Evolutionary conservation across 1,140 invertebrate genomes (phyloP), one percentile per base, ranked within the genome.

Genomic region (Leptonema lineaticorne): DNA sequence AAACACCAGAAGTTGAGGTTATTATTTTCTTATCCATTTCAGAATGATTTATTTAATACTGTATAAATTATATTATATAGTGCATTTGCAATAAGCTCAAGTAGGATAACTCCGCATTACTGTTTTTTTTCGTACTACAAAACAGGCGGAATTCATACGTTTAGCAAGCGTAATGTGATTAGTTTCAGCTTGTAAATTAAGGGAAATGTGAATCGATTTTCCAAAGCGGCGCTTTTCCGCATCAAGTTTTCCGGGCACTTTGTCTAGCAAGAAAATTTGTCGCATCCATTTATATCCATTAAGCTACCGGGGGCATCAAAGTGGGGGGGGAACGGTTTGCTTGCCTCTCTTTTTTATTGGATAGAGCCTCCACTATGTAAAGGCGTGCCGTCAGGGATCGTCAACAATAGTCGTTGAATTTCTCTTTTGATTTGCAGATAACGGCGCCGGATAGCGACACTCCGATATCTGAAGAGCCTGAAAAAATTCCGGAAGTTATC

Each of bases 351-450:
- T 59, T 59, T 53, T 53, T 22, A 26, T 53, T 53, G 18, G 24
- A 53, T 53, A 26, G 50, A 26, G 22, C 20, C 50, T 18, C 50
- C 22, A 53, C 50, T 53, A 53, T 53, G 24, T 53, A 53, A 53
- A 26, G n/a, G 20, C 50, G 7, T n/a, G 1, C 22, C 5, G 22
- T 4, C 8, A 53, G 50, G 20, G 20, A 24, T 53, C 8, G 9
- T 4, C 50, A 26, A 53, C 50, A 11, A 3, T 6, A 50, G 1
- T 5, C 46, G 22, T 2, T 18, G 46, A 20, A 22, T 26, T 26
- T 26, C 22, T 45, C 14, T 62, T 63, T 58, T 30, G n/a, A n/a
- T 62, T 66, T 30, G 70, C 62, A 81, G 80, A 80, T 82, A 75
- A 81, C 71, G 1, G 71, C 58, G 9, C 67, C 71, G 2, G 68